Evolutionary conservation across 2,888 invertebrate species (phyloP), one percentile per base, ranked within the genome.

Genomic region (Leptinotarsa peninsularis): DNA sequence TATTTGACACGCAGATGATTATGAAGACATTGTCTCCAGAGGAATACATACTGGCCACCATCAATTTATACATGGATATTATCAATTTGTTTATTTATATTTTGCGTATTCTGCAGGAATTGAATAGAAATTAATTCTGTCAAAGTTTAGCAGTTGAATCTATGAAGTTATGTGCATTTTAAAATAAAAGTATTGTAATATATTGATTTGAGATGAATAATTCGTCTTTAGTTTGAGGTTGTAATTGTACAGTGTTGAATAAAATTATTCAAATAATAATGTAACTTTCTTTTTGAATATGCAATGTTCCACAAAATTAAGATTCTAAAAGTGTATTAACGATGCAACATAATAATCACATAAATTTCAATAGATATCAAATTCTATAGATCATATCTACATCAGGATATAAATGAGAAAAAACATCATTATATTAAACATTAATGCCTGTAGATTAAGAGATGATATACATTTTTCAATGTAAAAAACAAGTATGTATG

Each of bases 21-120:
- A 95, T 96, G 95, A 91, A 93, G 80, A 92, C 91, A 17, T 67
- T 80, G 23, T 80, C 80, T 27, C 93, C 96, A 0, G 96, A 97
- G 86, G 96, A 97, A 85, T 97, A 97, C 88, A 95, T 97, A 82
- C 88, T 95, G 69, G 84, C 83, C 3, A 82, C 81, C 0, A 94
- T 96, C 85, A 95, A 94, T 87, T 89, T 97, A 63, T 97, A 97
- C 87, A 90, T 96, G 89, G 96, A 97, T 84, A 95, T 97, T 76
- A 90, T 97, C 80, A 96, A 96, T 88, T 89, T 96, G 79, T 97
- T 97, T 89, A 84, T 96, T 21, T 92, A 95, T 86, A 93, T 96
- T 81, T 90, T 97, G 74, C 91, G 94, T 76, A 92, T 94, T 81
- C 89, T 96, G 71, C 93, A 93, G 67, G 78, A 74, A 23, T 17